Conservation (phyloP, 64 coral and sea anemone species). For the Porites lutea region DNA sequence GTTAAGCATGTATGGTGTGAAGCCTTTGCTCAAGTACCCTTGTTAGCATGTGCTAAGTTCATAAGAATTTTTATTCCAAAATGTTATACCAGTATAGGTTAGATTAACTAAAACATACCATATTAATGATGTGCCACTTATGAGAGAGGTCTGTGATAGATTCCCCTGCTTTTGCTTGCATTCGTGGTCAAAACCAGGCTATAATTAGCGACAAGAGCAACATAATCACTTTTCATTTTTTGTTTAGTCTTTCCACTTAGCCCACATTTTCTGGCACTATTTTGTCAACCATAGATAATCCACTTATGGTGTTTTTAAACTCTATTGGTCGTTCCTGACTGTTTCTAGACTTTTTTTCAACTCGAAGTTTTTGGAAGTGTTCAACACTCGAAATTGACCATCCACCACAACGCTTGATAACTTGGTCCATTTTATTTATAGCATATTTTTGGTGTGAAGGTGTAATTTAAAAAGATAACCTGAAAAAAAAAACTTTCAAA, state of each 20-base stretch:
- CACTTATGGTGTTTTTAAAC: not conserved
- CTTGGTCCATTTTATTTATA: conserved; percentile 40
- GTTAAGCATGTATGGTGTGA: too few species aligned
- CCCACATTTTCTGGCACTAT: not conserved
- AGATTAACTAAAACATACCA: too few species aligned
- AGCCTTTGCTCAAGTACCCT: too few species aligned
- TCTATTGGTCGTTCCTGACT: not conserved
- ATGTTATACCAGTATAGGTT: too few species aligned
- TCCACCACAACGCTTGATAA: conserved; percentile 26
- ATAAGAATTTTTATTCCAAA: too few species aligned
- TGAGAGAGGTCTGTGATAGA: too few species aligned
- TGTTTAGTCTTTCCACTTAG: not conserved
- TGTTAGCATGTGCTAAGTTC: too few species aligned
- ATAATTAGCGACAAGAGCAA: not conserved
- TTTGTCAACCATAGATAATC: not conserved
- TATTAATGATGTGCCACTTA: too few species aligned
- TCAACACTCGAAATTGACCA: not conserved
- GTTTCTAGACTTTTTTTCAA: not conserved
- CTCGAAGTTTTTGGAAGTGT: conserved; percentile 5
- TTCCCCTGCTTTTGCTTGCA: not conserved
- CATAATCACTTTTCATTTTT: not conserved
- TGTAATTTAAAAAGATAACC: not conserved
- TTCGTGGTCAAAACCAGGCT: not conserved
- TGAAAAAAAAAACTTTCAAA: conserved; percentile 21
- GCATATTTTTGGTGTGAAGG: conserved; percentile 45